Percentiles rank a stretch among this genome's conserved stretches.
These are phyloP conservation scores for Sarcoramphus papa DNA, from an alignment of 2,797 vertebrate genomes.

Conservation along the genomic window DNA sequence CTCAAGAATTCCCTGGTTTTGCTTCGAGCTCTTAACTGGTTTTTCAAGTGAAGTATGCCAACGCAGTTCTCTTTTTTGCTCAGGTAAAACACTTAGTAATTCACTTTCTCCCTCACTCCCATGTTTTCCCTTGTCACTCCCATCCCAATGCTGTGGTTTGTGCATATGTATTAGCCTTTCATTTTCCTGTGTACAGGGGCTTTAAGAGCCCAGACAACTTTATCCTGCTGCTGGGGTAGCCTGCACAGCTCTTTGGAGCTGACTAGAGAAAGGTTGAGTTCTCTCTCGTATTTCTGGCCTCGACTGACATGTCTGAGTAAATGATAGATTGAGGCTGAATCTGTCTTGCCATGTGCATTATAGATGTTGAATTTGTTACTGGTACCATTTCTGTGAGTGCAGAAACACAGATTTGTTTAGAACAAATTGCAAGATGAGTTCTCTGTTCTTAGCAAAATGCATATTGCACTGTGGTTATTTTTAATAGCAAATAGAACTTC, in stretches of 20 bases:
- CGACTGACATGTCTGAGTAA: not conserved
- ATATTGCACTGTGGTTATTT: not conserved
- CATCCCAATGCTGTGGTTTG: not conserved
- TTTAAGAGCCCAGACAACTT: not conserved
- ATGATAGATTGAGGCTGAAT: not conserved
- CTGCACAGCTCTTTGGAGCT: not conserved
- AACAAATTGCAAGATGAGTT: not conserved
- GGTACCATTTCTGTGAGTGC: not conserved
- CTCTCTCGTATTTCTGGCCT: not conserved
- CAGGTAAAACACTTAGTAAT: not conserved
- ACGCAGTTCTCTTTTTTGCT: not conserved
- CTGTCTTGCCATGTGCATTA: not conserved
- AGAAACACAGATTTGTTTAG: not conserved
- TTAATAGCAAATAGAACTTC: not conserved
- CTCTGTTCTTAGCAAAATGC: not conserved
- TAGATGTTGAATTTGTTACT: not conserved
- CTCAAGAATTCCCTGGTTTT: conserved; percentile 5
- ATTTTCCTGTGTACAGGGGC: not conserved
- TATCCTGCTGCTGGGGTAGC: not conserved
- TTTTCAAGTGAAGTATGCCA: conserved; percentile 10
- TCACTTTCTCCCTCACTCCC: not conserved
- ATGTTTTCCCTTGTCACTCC: not conserved
- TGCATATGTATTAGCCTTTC: not conserved
- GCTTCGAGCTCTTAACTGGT: not conserved
- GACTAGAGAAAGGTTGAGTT: not conserved